Conservation (phyloP, 2,888 invertebrate genomes). For the Bellardia pandia region DNA sequence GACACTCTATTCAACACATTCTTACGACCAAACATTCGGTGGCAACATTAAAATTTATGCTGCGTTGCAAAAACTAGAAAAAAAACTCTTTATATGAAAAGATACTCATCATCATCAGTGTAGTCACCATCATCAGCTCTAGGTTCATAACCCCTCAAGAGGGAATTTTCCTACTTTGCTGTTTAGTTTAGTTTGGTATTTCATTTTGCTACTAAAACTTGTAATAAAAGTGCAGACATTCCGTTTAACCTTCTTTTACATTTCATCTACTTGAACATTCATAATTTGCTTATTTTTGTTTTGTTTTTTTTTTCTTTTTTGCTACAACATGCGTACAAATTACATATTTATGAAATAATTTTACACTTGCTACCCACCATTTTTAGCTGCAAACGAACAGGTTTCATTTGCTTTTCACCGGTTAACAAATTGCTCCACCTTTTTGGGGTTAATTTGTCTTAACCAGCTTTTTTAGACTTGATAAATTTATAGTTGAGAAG, state of each 20-base stretch:
- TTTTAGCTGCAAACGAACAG: neutral
- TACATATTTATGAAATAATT: constrained; percentile 68
- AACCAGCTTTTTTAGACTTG: constrained; percentile 21
- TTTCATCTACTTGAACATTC: constrained; percentile 51
- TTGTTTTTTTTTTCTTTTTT: too few relatives aligned
- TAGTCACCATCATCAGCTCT: constrained; percentile 31
- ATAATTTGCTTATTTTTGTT: constrained; percentile 46
- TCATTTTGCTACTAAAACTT: constrained; percentile 24
- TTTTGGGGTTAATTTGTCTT: constrained; percentile 39
- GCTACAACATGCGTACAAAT: constrained; percentile 52
- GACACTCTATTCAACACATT: constrained; percentile 48
- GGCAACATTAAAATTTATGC: constrained; percentile 63
- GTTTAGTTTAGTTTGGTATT: neutral
- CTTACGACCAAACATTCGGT: constrained; percentile 29
- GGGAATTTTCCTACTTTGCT: neutral
- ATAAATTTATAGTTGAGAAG: constrained; percentile 25
- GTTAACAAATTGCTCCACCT: neutral
- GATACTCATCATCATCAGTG: constrained; percentile 54
- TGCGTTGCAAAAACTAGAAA: constrained; percentile 49
- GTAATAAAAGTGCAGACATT: constrained; percentile 58
- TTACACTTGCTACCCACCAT: constrained; percentile 34
- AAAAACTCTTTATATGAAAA: neutral
- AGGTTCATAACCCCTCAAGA: constrained; percentile 47
- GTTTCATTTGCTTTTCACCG: neutral
- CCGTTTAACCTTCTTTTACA: constrained; percentile 56